phyloP scores from a whole-genome alignment of 2,797 vertebrate species.

The Bryconaethiops microstoma region DNA sequence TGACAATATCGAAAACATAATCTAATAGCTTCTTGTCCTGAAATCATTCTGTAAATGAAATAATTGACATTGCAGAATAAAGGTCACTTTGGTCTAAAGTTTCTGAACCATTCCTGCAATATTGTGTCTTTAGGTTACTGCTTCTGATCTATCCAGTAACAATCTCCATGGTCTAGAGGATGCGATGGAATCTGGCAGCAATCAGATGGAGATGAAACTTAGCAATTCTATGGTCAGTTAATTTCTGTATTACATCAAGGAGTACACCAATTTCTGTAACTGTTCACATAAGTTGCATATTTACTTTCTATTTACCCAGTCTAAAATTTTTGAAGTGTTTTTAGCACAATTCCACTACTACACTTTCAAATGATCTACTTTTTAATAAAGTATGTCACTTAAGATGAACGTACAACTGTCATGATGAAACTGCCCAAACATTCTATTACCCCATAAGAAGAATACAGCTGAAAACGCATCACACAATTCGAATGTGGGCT shows the following conservation, averaged over 20 bases:
- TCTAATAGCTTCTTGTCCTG: not conserved
- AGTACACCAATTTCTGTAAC: not conserved
- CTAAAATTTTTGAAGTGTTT: not conserved
- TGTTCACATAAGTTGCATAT: not conserved
- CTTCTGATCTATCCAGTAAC: conserved; percentile 52
- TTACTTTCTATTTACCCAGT: not conserved
- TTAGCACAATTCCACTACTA: not conserved
- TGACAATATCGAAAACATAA: not conserved
- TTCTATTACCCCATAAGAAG: too few species aligned
- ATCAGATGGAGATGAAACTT: conserved; percentile 14
- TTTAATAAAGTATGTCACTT: too few species aligned
- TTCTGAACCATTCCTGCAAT: not conserved
- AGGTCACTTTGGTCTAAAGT: not conserved
- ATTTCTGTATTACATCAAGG: not conserved
- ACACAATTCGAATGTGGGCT: too few species aligned
- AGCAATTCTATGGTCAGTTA: conserved; percentile 42
- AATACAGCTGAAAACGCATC: too few species aligned
- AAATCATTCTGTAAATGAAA: not conserved
- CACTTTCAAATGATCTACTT: too few species aligned
- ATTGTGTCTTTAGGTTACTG: conserved; percentile 44
- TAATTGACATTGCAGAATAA: not conserved
- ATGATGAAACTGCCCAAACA: too few species aligned
- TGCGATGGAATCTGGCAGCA: conserved; percentile 41
- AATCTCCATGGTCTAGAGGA: conserved; percentile 54
- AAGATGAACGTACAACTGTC: too few species aligned